Evolutionary conservation across 2,797 vertebrate species (phyloP), one percentile per base, ranked within the genome.

Genomic region (Lepilemur ruficaudatus): DNA sequence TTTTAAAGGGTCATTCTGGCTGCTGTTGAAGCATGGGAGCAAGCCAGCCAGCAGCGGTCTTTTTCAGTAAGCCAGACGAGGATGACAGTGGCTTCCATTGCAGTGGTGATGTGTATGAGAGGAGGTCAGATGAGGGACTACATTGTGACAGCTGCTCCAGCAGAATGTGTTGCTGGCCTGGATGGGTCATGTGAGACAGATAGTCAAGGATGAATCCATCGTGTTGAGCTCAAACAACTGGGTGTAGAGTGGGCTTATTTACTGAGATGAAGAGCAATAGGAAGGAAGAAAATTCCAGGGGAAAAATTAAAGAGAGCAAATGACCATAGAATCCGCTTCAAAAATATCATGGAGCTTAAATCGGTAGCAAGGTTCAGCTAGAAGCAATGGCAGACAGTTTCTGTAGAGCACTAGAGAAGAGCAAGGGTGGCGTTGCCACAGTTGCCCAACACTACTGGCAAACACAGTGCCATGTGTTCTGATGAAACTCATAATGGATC

Each of bases 61-160:
- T 59, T 23, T 6, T 41, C 48, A 38, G 15, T 4, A 52, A 67
- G 38, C 30, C 23, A 18, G 61, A 13, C 22, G 38, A 63, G 28
- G 18, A 13, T 14, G 4, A 30, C 18, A 70, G 61, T 20, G 13
- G 4, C 57, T 25, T 20, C 59, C 32, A 23, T 7, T 6, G n/a
- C 35, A 4, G 3, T 30, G 32, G 1, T 5, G 8, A 23, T 30
- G 7, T 18, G 8, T 4, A 17, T 2, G 7, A 20, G 15, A 20
- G 10, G 35, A 25, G 25, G 35, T 35, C 22, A 76, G 28, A 76
- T 23, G 32, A 38, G 4, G 13, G 5, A 48, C 12, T 14, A 2
- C 14, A 10, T 79, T 43, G 32, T 52, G 57, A 63, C 28, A 65
- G 22, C 2, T 82, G 43, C 41, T 59, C 50, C 65, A 28, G 38